Conservation (phyloP, 2,113 vertebrate genomes). For the Zeus faber region DNA sequence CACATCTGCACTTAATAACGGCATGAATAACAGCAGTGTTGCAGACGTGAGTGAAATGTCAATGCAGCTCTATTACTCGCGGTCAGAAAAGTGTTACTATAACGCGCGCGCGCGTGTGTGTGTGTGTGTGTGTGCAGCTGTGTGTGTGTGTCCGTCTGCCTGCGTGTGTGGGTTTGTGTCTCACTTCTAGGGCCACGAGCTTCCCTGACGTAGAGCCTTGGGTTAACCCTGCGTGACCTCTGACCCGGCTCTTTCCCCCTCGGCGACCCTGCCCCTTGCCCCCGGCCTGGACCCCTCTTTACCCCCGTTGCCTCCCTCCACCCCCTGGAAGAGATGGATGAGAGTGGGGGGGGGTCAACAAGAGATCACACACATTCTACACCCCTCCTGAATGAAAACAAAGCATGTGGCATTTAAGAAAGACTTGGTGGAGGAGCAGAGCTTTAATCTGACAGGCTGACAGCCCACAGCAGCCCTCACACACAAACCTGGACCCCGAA, state of each 20-base stretch:
- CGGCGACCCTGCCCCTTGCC: conserved; percentile 55
- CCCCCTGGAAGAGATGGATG: conserved; percentile 66
- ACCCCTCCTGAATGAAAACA: conserved; percentile 69
- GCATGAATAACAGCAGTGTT: conserved; percentile 72
- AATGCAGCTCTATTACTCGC: conserved; percentile 65
- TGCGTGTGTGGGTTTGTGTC: conserved; percentile 5
- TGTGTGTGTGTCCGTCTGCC: conserved; percentile 2
- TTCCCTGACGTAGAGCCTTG: conserved; percentile 31
- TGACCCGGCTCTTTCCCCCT: conserved; percentile 63
- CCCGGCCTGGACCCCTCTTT: conserved; percentile 52
- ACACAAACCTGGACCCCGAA: conserved; percentile 39
- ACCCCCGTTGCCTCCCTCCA: conserved; percentile 41
- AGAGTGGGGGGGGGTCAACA: conserved; percentile 53
- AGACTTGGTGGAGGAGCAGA: conserved; percentile 37
- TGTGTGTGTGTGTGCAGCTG: conserved; percentile 18
- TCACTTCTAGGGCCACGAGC: conserved; percentile 24
- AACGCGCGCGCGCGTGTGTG: conserved; percentile 10
- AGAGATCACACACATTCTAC: conserved; percentile 72
- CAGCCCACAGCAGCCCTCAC: conserved; percentile 50
- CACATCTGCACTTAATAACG: conserved; percentile 76
- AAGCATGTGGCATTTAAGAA: conserved; percentile 63
- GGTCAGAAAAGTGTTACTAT: not conserved
- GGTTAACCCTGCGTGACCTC: conserved; percentile 67
- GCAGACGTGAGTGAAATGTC: conserved; percentile 67
- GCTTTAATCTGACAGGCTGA: conserved; percentile 68